Evolutionary conservation across 2,113 vertebrate genomes (phyloP).

Genomic region (Uria aalge): DNA sequence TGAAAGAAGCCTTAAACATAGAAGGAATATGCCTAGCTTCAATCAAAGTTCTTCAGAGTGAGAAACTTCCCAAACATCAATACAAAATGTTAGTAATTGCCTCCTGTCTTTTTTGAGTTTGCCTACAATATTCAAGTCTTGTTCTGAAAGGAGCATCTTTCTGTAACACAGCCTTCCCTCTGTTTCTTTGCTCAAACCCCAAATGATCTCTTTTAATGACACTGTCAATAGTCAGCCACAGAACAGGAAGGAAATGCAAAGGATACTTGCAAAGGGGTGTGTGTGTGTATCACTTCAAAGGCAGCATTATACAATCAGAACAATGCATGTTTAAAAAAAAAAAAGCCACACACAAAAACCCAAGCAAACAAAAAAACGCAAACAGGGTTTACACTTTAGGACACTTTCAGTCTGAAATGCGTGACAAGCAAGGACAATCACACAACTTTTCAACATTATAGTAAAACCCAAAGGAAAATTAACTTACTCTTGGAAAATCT

Average conservation of each 20-base stretch:
- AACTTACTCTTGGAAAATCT: background rate
- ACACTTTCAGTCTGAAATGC: background rate
- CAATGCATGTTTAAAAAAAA: background rate
- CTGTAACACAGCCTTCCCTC: background rate
- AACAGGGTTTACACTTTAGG: background rate
- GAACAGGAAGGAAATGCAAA: background rate
- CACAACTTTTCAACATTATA: background rate
- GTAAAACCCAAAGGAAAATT: slow-evolving; percentile 4
- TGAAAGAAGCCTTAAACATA: background rate
- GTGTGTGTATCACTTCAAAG: background rate
- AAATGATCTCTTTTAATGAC: background rate
- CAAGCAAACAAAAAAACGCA: background rate
- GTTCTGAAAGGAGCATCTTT: background rate
- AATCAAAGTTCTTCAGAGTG: background rate
- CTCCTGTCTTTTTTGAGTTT: background rate
- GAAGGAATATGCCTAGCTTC: background rate
- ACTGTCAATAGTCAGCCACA: background rate
- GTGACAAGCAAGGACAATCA: background rate
- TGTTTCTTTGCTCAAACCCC: background rate
- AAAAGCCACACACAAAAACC: background rate
- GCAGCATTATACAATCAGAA: background rate
- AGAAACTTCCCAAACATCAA: background rate
- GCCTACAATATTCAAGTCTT: background rate
- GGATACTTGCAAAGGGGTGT: background rate
- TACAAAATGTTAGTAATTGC: background rate